Evolutionary conservation across 2,888 invertebrate genomes (phyloP), one percentile per base, ranked within the genome.

Genomic region (Leptothorax acervorum): DNA sequence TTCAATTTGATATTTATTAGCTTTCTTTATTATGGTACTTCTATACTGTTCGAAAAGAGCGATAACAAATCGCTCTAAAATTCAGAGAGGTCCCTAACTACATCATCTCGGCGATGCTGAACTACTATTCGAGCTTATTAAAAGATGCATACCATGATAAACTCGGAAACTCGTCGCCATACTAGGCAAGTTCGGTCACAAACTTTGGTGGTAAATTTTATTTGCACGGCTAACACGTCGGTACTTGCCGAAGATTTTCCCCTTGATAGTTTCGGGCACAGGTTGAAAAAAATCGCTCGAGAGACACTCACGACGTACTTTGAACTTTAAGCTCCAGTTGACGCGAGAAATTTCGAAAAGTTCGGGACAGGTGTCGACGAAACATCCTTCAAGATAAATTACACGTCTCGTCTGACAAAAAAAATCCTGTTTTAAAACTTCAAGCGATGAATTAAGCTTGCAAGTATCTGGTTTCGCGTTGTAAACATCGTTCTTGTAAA

Each of bases 191-290:
- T 79, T 79, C 28, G 71, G 48, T 60, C 51, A 60, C 60, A 81
- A 79, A 81, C 79, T 81, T 81, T 23, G 79, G 71, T 81, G 79
- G 79, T 81, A 81, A 81, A 81, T 81, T 81, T 81, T 81, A 81
- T 81, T 81, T 81, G 79, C 79, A 79, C 48, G 57, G 71, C 79
- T 60, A 79, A 81, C 79, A 81, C 71, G 66, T 81, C 60, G 60
- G 79, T 81, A 81, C 79, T 79, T 79, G 79, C 79, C 79, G 23
- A 81, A 81, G 79, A 81, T 81, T 81, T 71, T 71, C 60, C 12
- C 8, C 39, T 71, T 81, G 71, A 79, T 81, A 81, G 79, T 81
- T 79, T 81, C 39, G 48, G 18, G 39, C 12, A 60, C 48, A 81
- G 39, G 57, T 81, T 81, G 48, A 71, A 71, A 71, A 79, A 66